These are phyloP conservation scores for Channallabes apus DNA, from an alignment of 2,797 vertebrate genomes.

Conservation along the genomic window DNA sequence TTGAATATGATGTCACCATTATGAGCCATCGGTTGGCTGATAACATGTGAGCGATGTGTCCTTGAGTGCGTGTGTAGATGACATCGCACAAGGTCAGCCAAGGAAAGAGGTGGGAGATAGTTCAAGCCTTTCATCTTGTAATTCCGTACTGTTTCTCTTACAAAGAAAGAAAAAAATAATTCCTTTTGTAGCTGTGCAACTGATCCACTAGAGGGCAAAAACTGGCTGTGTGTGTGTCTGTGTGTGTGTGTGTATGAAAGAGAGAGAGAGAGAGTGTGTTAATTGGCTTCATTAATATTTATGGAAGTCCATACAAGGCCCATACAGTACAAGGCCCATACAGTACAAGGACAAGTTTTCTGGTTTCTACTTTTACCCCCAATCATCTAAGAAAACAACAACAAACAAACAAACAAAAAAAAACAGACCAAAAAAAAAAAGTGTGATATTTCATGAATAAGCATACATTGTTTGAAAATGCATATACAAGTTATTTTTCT, in stretches of 20 bases:
- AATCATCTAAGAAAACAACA: too few relatives aligned
- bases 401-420: too few relatives aligned
- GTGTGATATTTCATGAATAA: background rate
- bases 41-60: slow-evolving; percentile 64
- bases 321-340: too few relatives aligned
- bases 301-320: background rate
- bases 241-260: background rate
- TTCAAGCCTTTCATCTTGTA: slow-evolving; percentile 41
- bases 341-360: background rate
- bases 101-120: slow-evolving; percentile 55
- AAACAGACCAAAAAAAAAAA: background rate
- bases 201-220: slow-evolving; percentile 72
- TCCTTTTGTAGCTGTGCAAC: slow-evolving; percentile 30
- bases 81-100: slow-evolving; percentile 56
- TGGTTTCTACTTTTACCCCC: too few relatives aligned
- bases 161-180: slow-evolving; percentile 5
- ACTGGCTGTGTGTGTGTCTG: slow-evolving; percentile 51
- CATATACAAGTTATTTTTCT: background rate
- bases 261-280: background rate
- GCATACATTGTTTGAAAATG: background rate
- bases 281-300: background rate
- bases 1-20: slow-evolving; percentile 56
- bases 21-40: slow-evolving; percentile 50
- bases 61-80: slow-evolving; percentile 51
- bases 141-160: background rate